Evolutionary conservation across 2,888 invertebrate species (phyloP).

Genomic region (Cordilura impudica): DNA sequence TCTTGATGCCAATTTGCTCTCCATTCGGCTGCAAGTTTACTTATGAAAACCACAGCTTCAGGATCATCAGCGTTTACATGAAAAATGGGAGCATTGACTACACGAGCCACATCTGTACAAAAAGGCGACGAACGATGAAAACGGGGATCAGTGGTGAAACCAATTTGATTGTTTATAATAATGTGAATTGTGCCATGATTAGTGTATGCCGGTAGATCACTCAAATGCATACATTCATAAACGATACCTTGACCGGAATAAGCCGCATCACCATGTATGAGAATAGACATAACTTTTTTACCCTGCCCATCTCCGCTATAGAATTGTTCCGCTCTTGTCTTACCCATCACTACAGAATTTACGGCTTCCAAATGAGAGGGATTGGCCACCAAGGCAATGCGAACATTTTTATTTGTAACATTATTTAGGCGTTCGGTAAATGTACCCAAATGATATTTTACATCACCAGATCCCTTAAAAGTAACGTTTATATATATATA

Average conservation of each 20-base stretch:
- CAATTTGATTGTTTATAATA: constrained; percentile 88
- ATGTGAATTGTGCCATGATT: constrained; percentile 83
- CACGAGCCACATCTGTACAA: constrained; percentile 93
- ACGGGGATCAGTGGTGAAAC: constrained; percentile 94
- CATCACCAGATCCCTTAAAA: constrained; percentile 94
- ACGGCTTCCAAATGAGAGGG: constrained; percentile 97
- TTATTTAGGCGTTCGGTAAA: constrained; percentile 89
- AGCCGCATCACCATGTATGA: constrained; percentile 85
- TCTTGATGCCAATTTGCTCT: constrained; percentile 91
- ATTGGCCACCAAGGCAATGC: constrained; percentile 93
- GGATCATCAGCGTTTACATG: constrained; percentile 97
- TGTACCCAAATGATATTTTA: constrained; percentile 95
- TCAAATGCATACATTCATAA: constrained; percentile 82
- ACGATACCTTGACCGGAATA: constrained; percentile 84
- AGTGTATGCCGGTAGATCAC: constrained; percentile 82
- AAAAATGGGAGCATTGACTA: constrained; percentile 94
- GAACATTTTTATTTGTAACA: constrained; percentile 87
- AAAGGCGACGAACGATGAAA: constrained; percentile 92
- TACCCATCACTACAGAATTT: constrained; percentile 91
- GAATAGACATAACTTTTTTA: constrained; percentile 82
- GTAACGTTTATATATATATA: not conserved
- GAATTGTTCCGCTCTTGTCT: constrained; percentile 91
- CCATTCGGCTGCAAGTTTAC: constrained; percentile 93
- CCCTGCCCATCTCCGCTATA: constrained; percentile 87
- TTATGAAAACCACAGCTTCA: constrained; percentile 94